These are phyloP conservation scores for Euleptes europaea DNA, from an alignment of 2,113 vertebrate genomes.

Conservation along the genomic window DNA sequence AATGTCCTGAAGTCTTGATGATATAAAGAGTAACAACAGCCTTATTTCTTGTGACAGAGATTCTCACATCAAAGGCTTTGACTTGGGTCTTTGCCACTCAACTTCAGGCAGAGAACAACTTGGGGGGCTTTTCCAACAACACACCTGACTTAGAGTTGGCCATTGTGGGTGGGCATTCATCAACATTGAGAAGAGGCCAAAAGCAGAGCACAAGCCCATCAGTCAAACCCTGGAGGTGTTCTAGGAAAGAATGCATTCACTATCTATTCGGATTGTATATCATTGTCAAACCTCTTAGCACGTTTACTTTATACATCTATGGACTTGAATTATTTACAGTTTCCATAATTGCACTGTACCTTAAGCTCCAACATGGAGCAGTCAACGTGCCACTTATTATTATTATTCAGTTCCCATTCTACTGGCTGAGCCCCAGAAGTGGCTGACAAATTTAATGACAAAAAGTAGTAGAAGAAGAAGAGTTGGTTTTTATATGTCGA, in stretches of 20 bases:
- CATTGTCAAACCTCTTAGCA: neutral
- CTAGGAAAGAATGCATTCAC: neutral
- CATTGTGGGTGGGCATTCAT: neutral
- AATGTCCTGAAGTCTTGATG: neutral
- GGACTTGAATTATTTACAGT: neutral
- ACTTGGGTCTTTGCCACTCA: constrained; percentile 1
- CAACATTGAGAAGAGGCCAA: neutral
- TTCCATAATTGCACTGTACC: neutral
- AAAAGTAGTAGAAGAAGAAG: too few relatives aligned
- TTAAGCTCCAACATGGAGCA: neutral
- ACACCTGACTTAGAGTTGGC: neutral
- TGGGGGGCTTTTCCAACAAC: neutral
- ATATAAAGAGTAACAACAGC: neutral
- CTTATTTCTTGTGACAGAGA: neutral
- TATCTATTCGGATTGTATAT: neutral
- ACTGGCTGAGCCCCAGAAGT: neutral
- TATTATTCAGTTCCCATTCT: too few relatives aligned
- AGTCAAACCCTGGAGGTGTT: neutral
- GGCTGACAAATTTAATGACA: neutral
- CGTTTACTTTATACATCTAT: neutral
- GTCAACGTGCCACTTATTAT: neutral
- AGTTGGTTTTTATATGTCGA: too few relatives aligned
- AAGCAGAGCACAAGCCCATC: neutral
- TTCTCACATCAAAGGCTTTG: constrained; percentile 16
- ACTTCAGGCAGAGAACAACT: neutral